Evolutionary conservation across 2,888 invertebrate species (phyloP), one percentile per base, ranked within the genome.

Genomic region (Tenthredo livida): DNA sequence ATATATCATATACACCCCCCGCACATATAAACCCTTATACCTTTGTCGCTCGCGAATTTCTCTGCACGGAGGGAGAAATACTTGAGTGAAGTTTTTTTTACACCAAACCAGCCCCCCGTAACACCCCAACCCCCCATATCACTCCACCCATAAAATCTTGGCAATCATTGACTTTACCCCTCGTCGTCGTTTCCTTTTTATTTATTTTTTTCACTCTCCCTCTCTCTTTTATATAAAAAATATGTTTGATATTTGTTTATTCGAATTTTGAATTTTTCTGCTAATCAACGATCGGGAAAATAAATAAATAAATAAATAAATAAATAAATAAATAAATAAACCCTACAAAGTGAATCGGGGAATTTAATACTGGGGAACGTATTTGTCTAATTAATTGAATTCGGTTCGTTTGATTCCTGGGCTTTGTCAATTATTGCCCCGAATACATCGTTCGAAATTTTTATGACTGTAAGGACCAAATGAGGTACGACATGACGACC

Each of bases 81-180:
- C 78, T 80, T 61, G 78, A 80, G 78, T 10, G 25, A 61, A 80
- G 40, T 80, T 80, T 72, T 78, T 61, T 78, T 58, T 25, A 37
- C 47, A 25, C 47, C 33, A 50, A 50, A 80, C 37, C 78, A 12
- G 5, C 58, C 33, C 54, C 78, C 37, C 15, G 12, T 47, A 47
- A 47, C 47, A 47, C 40, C 50, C 43, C 25, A 33, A 21, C 78
- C 50, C 40, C n/a, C 61, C 9, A 29, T 80, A 61, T 80, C 78
- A 80, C 40, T 61, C 61, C 37, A 37, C 61, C 61, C 78, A 40
- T 80, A 80, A 80, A 80, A 80, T 80, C 78, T 61, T 37, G 58
- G 78, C 61, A 80, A 61, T 80, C 78, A 58, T 80, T 58, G 58
- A 58, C 78, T 58, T 61, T 80, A 37, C 21, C 37, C 21, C 33